These are phyloP conservation scores for Aspidiotus destructor DNA, from an alignment of 2,888 invertebrate species.

Conservation along the genomic window DNA sequence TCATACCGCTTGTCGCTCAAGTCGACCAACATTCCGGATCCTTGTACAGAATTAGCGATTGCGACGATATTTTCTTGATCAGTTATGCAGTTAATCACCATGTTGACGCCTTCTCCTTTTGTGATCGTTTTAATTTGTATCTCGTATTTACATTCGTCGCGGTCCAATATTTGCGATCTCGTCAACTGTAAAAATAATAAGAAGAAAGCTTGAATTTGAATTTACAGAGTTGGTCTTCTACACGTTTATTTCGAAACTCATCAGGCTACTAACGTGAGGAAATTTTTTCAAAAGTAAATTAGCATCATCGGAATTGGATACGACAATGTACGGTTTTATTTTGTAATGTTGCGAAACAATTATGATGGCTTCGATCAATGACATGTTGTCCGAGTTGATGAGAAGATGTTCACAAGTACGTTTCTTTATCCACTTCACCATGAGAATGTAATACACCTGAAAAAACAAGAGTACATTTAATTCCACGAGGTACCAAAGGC, in stretches of 20 bases:
- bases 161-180: constrained; percentile 11
- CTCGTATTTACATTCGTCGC: constrained; percentile 29
- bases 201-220: neutral
- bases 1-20: constrained; percentile 51
- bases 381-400: neutral
- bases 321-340: neutral
- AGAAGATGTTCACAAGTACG: neutral
- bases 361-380: neutral
- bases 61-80: constrained; percentile 49
- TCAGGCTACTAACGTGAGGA: neutral
- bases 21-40: constrained; percentile 51
- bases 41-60: constrained; percentile 47
- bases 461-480: too few species aligned
- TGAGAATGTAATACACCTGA: too few species aligned
- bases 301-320: neutral
- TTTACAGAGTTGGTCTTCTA: neutral
- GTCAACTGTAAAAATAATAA: neutral
- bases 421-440: too few species aligned
- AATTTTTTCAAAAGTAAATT: neutral
- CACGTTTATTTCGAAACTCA: neutral
- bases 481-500: too few species aligned
- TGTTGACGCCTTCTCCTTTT: constrained; percentile 42
- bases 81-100: constrained; percentile 50
- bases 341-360: neutral
- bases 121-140: constrained; percentile 27